Evolutionary conservation across 1,140 invertebrate species (phyloP).

Genomic region (Eriosoma lanigerum): DNA sequence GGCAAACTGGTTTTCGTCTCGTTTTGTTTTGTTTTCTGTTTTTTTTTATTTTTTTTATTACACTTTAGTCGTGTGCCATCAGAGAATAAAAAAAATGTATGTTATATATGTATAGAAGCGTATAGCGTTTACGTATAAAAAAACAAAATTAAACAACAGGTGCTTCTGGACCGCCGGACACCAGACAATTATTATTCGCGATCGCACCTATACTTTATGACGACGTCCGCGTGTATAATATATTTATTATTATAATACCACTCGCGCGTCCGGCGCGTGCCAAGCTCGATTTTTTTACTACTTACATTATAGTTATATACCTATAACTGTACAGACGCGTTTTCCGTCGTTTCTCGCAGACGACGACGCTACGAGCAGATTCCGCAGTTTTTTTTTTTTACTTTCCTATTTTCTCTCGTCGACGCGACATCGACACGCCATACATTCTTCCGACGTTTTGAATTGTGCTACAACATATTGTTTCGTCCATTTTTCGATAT

Average conservation of each 20-base stretch:
- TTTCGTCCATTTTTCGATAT: too few relatives aligned
- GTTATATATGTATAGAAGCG: too few relatives aligned
- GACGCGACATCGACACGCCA: neutral
- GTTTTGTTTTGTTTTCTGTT: neutral
- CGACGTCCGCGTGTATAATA: constrained; percentile 2
- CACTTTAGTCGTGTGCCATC: constrained; percentile 43
- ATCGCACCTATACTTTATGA: constrained; percentile 43
- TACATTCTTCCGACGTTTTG: too few relatives aligned
- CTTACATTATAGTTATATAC: too few relatives aligned
- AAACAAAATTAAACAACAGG: constrained; percentile 25
- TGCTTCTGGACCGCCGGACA: constrained; percentile 41
- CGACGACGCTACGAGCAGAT: neutral
- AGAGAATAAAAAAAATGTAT: neutral
- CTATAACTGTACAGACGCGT: neutral
- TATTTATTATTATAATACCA: too few relatives aligned
- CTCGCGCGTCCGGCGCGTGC: constrained; percentile 18
- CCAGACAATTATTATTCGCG: constrained; percentile 44
- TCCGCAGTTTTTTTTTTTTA: neutral
- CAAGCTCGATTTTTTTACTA: constrained; percentile 15
- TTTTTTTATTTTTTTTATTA: neutral
- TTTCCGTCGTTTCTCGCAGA: neutral
- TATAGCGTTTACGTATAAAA: neutral
- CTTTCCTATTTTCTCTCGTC: neutral
- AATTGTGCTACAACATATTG: too few relatives aligned
- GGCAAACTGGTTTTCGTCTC: constrained; percentile 45